Evolutionary conservation across 2,113 vertebrate species (phyloP).

Genomic region (Oncorhynchus gorbuscha): DNA sequence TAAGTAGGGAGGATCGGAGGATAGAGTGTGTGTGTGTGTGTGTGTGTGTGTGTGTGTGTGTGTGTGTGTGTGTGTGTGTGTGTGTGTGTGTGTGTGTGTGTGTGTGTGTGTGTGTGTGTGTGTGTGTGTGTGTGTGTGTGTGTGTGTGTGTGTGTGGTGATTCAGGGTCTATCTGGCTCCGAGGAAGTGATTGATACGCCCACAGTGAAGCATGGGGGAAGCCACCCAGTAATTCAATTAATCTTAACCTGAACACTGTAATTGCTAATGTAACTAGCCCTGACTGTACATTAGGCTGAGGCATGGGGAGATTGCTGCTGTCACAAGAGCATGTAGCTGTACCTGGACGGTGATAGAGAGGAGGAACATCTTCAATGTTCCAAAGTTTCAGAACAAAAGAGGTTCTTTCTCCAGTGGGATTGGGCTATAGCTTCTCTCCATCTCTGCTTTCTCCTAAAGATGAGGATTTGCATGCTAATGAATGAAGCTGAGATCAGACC

Average conservation of each 20-base stretch:
- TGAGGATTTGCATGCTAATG: slow-evolving; percentile 86
- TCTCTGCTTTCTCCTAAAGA: slow-evolving; percentile 62
- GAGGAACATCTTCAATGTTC: slow-evolving; percentile 69
- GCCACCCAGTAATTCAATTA: slow-evolving; percentile 72
- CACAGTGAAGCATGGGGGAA: slow-evolving; percentile 58
- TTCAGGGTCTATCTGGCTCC: slow-evolving; percentile 41
- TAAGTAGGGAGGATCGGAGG: slow-evolving; percentile 57
- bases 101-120: no score
- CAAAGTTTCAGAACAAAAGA: slow-evolving; percentile 44
- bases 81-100: no score
- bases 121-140: neutral
- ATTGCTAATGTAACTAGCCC: slow-evolving; percentile 70
- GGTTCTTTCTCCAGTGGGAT: slow-evolving; percentile 41
- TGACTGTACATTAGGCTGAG: slow-evolving; percentile 61
- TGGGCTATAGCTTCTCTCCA: slow-evolving; percentile 19
- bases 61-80: no score
- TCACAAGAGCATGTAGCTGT: slow-evolving; percentile 23
- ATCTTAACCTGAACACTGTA: slow-evolving; percentile 72
- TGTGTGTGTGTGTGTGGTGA: slow-evolving; percentile 24
- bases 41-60: no score
- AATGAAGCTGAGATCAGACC: slow-evolving; percentile 76
- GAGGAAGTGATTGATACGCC: slow-evolving; percentile 67
- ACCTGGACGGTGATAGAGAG: slow-evolving; percentile 60
- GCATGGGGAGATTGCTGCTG: slow-evolving; percentile 62
- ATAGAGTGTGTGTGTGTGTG: neutral